A percentile compares a stretch with the other conserved stretches of the same genome.
phyloP scores from a whole-genome alignment of 2,888 invertebrate genomes.

The Heliconius ethilla region DNA sequence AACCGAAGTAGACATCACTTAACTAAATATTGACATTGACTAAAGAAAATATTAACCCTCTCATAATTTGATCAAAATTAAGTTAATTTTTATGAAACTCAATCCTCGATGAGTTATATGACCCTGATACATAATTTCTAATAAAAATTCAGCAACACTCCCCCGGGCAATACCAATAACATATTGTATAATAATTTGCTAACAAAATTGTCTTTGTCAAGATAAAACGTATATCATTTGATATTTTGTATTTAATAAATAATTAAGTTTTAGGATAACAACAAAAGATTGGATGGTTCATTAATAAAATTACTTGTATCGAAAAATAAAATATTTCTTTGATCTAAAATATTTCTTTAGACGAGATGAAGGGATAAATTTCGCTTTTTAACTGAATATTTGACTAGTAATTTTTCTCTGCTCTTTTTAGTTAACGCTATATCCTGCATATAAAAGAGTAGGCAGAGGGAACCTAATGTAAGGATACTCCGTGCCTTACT shows the following conservation, averaged over 20 bases:
- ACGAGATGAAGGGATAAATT: neutral
- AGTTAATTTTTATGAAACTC: neutral
- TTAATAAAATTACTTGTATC: neutral
- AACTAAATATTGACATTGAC: neutral
- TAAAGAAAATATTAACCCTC: neutral
- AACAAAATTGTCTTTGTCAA: slow-evolving; percentile 18
- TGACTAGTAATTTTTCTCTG: no score
- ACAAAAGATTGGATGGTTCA: neutral
- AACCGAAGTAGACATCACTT: neutral
- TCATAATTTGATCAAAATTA: neutral
- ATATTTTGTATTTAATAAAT: neutral
- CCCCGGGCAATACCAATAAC: slow-evolving; percentile 20
- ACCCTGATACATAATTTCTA: slow-evolving; percentile 32
- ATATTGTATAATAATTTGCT: slow-evolving; percentile 16
- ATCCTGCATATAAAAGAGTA: no score
- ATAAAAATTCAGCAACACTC: slow-evolving; percentile 40
- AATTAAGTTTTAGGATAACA: neutral
- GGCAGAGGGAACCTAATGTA: no score
- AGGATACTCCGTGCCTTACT: no score
- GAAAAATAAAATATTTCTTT: no score
- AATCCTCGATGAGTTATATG: slow-evolving; percentile 19
- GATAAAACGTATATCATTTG: neutral
- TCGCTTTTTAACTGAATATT: no score
- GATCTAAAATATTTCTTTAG: neutral
- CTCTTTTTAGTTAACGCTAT: no score